Evolutionary conservation across 2,797 vertebrate species (phyloP).

Genomic region (Percopsis omiscomaycus): DNA sequence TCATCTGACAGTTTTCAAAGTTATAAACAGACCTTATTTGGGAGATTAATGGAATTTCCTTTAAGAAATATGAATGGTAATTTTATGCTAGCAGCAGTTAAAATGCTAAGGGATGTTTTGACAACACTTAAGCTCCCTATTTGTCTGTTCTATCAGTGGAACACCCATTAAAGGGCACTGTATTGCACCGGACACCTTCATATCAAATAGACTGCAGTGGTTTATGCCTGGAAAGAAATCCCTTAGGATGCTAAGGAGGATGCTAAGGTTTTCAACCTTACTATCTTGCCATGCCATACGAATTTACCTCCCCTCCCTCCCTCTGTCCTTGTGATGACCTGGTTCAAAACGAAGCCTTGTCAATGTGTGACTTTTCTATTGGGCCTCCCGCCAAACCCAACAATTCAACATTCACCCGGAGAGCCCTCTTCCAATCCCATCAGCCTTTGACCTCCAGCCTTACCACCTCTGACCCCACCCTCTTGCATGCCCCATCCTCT

Average conservation of each 20-base stretch:
- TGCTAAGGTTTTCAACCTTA: conserved; percentile 92
- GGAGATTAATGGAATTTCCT: too few species aligned
- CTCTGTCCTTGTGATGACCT: conserved; percentile 84
- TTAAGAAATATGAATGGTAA: too few species aligned
- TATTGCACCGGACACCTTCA: conserved; percentile 30
- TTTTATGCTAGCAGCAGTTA: too few species aligned
- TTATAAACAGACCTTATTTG: neutral
- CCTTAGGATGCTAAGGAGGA: conserved; percentile 91
- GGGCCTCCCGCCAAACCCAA: conserved; percentile 44
- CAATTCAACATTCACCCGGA: conserved; percentile 65
- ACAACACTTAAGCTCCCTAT: neutral
- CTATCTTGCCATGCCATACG: conserved; percentile 86
- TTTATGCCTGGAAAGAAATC: conserved; percentile 93
- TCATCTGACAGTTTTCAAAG: neutral
- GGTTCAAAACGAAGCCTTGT: conserved; percentile 50
- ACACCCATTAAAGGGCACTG: conserved; percentile 21
- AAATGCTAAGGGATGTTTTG: too few species aligned
- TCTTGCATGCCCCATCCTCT: conserved; percentile 99
- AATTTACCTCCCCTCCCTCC: conserved; percentile 79
- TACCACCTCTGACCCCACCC: conserved; percentile 96
- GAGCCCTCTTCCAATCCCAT: conserved; percentile 69
- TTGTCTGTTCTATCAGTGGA: conserved; percentile 19
- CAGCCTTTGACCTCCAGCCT: conserved; percentile 87
- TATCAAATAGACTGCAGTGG: conserved; percentile 55
- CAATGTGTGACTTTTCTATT: conserved; percentile 36